Percentiles rank a stretch among this genome's conserved stretches.
Evolutionary conservation across 2,888 invertebrate genomes (phyloP).

Genomic region (Notodonta ziczac): DNA sequence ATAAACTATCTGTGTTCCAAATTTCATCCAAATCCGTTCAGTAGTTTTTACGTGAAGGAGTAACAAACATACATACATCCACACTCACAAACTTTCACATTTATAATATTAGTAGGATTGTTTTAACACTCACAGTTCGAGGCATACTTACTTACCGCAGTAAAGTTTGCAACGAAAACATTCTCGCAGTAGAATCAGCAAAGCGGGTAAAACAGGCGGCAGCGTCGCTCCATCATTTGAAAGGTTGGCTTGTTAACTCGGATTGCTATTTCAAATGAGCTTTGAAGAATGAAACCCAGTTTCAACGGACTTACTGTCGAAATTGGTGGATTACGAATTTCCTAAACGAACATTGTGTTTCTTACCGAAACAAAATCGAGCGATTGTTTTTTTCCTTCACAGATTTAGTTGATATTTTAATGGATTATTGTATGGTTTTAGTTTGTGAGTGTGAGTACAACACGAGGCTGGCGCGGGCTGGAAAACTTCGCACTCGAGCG

Average conservation of each 20-base stretch:
- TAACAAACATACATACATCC: too few relatives aligned
- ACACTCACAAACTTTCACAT: too few relatives aligned
- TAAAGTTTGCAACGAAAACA: slow-evolving; percentile 26
- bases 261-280: slow-evolving; percentile 28
- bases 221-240: slow-evolving; percentile 27
- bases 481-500: too few relatives aligned
- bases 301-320: slow-evolving; percentile 7
- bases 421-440: not conserved
- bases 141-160: slow-evolving; percentile 7
- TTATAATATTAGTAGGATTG: too few relatives aligned
- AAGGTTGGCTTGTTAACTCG: slow-evolving; percentile 29
- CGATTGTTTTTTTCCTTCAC: not conserved
- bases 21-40: too few relatives aligned
- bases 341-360: slow-evolving; percentile 11
- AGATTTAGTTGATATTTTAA: not conserved
- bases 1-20: too few relatives aligned
- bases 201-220: slow-evolving; percentile 22
- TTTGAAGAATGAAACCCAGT: slow-evolving; percentile 22
- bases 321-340: slow-evolving; percentile 22
- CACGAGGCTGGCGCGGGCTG: too few relatives aligned
- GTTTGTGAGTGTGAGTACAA: not conserved
- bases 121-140: not conserved
- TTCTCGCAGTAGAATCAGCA: slow-evolving; percentile 18
- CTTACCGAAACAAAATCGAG: slow-evolving; percentile 2
- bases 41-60: too few relatives aligned